Percentiles rank a stretch among this genome's conserved stretches.
Evolutionary conservation across 2,113 vertebrate genomes (phyloP).

Genomic region (Elanus axillaris): DNA sequence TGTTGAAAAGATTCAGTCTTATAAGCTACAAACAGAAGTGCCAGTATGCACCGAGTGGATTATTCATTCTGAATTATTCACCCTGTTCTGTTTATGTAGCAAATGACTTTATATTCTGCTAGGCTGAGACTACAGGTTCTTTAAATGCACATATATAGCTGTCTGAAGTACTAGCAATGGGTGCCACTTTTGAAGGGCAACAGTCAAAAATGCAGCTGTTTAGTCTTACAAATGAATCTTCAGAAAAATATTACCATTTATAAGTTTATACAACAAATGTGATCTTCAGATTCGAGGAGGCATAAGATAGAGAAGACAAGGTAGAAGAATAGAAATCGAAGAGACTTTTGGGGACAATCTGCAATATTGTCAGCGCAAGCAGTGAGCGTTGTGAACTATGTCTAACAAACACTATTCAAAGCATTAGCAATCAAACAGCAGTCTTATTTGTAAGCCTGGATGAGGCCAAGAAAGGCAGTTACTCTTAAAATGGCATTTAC

Average conservation of each 20-base stretch:
- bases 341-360: not conserved
- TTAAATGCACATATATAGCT: not conserved
- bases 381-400: not conserved
- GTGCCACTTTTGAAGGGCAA: not conserved
- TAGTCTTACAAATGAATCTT: not conserved
- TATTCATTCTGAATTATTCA: not conserved
- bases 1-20: not conserved
- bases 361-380: not conserved
- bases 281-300: not conserved
- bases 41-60: not conserved
- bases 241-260: not conserved
- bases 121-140: not conserved
- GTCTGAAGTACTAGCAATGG: not conserved
- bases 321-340: not conserved
- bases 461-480: not conserved
- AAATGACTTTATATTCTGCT: not conserved
- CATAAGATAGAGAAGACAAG: not conserved
- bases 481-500: not conserved
- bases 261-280: not conserved
- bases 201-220: fast-evolving
- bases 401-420: not conserved
- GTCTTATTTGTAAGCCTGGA: not conserved
- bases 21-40: not conserved
- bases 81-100: not conserved
- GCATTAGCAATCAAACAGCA: not conserved